phyloP scores from a whole-genome alignment of 1,140 invertebrate genomes.

The Drosophila lowei region DNA sequence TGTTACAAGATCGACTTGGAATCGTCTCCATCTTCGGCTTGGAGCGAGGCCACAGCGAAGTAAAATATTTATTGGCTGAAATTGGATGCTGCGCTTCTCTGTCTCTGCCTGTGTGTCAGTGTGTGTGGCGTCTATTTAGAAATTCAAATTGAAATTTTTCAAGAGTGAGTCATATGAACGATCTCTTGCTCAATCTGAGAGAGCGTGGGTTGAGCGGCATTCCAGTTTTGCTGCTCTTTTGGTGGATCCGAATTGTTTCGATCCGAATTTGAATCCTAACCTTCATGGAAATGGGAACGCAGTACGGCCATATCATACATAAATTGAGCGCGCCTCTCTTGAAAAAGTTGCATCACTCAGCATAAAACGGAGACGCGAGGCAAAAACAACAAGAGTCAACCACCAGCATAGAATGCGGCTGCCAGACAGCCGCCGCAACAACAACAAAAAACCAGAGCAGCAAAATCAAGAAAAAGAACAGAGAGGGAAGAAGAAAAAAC shows the following conservation, averaged over 20 bases:
- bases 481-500: constrained; percentile 27
- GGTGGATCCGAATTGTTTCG: neutral
- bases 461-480: constrained; percentile 33
- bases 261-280: constrained; percentile 28
- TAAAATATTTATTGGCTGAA: constrained; percentile 78
- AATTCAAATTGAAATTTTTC: constrained; percentile 78
- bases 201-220: constrained; percentile 59
- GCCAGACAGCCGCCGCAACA: constrained; percentile 53
- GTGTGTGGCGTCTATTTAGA: constrained; percentile 72
- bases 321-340: too few species aligned
- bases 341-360: constrained; percentile 77
- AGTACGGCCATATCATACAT: constrained; percentile 31
- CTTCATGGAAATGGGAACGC: constrained; percentile 31
- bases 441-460: constrained; percentile 24
- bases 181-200: too few species aligned
- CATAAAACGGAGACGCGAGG: constrained; percentile 55
- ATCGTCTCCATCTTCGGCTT: constrained; percentile 5
- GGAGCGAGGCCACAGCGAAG: constrained; percentile 20
- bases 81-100: constrained; percentile 71
- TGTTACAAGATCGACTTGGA: constrained; percentile 57
- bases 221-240: constrained; percentile 34
- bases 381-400: constrained; percentile 73
- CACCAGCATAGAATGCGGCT: constrained; percentile 80
- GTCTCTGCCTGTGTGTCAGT: constrained; percentile 30
- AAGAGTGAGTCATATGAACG: constrained; percentile 67